Conservation (phyloP, 2,888 invertebrate species). For the Acronicta alni region DNA sequence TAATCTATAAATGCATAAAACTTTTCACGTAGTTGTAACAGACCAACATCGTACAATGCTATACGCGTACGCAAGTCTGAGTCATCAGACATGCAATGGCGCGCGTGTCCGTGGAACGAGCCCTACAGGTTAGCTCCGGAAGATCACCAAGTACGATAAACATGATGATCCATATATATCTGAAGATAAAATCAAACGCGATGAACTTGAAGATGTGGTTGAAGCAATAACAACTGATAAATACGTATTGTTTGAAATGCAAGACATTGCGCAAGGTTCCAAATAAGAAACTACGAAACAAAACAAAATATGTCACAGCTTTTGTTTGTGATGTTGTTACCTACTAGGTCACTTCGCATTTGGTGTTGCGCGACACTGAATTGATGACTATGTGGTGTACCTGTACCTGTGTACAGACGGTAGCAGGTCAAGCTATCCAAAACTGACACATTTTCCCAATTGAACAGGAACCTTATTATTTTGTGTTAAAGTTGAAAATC, state of each 20-base stretch:
- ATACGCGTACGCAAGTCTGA: conserved; percentile 59
- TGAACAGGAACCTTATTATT: no score
- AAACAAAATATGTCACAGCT: background rate
- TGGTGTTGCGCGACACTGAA: no score
- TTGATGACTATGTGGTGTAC: no score
- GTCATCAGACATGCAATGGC: conserved; percentile 63
- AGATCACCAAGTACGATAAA: conserved; percentile 51
- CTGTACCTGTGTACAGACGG: no score
- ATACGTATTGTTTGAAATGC: conserved; percentile 7
- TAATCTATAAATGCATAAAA: conserved; percentile 30
- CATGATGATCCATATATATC: conserved; percentile 39
- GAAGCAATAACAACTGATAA: conserved; percentile 35
- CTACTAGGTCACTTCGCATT: no score
- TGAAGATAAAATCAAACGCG: conserved; percentile 36
- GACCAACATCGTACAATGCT: conserved; percentile 45
- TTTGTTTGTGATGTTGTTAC: background rate
- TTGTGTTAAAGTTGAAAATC: no score
- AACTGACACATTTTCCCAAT: no score
- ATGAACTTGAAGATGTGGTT: conserved; percentile 21
- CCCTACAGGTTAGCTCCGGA: conserved; percentile 50
- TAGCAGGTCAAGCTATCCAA: no score
- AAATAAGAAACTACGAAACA: conserved; percentile 1
- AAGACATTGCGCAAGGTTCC: background rate
- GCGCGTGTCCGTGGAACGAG: conserved; percentile 49
- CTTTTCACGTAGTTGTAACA: conserved; percentile 35